Evolutionary conservation across 2,888 invertebrate genomes (phyloP).

Genomic region (Cryptosula pallasiana): DNA sequence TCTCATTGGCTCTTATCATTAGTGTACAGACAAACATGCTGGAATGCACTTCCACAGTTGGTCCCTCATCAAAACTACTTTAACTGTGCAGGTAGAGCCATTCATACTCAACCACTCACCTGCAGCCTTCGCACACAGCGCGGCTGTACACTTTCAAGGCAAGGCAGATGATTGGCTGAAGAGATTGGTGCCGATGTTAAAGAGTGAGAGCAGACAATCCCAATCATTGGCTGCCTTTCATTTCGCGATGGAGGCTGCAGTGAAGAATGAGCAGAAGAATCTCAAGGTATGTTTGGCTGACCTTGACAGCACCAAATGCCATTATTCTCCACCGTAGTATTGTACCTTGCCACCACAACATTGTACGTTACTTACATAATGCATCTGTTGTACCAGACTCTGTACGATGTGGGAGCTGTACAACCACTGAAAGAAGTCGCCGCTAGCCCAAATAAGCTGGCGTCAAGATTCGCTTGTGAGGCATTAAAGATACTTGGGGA

Average conservation of each 20-base stretch:
- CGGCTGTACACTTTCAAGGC: conserved; percentile 83
- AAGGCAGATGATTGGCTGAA: conserved; percentile 92
- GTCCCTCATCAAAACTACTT: no score
- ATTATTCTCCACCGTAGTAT: no score
- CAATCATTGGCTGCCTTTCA: conserved; percentile 95
- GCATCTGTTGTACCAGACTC: conserved; percentile 62
- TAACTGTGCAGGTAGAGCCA: conserved; percentile 72
- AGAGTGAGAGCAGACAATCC: conserved; percentile 91
- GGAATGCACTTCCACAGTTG: no score
- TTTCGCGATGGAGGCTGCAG: conserved; percentile 96
- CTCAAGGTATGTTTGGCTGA: conserved; percentile 37
- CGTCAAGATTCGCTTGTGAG: conserved; percentile 80
- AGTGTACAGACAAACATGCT: no score
- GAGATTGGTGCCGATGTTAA: conserved; percentile 84
- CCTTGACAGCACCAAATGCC: no score
- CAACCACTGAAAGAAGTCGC: conserved; percentile 92
- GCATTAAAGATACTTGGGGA: conserved; percentile 75
- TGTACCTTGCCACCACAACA: no score
- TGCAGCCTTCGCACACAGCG: conserved; percentile 75
- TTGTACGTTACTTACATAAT: no score
- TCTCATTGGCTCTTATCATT: no score
- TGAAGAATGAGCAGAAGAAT: conserved; percentile 67
- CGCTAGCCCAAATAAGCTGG: conserved; percentile 94
- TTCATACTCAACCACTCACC: conserved; percentile 92
- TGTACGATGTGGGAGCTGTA: conserved; percentile 88